Conservation (phyloP, 2,888 invertebrate species). For the Acanthacorydalis orientalis region DNA sequence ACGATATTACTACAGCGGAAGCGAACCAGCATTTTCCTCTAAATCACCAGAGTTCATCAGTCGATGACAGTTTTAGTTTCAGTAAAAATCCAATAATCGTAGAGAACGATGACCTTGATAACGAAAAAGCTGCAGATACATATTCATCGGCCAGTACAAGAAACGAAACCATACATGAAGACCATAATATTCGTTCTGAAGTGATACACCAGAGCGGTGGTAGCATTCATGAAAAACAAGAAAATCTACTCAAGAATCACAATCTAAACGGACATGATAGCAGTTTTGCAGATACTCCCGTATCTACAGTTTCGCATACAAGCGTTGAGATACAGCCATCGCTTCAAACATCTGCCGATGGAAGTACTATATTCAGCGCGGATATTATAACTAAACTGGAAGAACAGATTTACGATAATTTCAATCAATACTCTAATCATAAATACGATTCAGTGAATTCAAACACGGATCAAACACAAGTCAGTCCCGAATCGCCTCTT, state of each 20-base stretch:
- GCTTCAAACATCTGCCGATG: slow-evolving; percentile 9
- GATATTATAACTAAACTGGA: not conserved
- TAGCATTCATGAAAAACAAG: not conserved
- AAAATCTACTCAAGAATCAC: not conserved
- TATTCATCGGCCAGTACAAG: slow-evolving; percentile 28
- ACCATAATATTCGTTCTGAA: slow-evolving; percentile 5
- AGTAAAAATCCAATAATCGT: slow-evolving; percentile 25
- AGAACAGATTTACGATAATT: not conserved
- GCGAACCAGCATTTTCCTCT: not conserved
- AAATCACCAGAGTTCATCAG: not conserved
- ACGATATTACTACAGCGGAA: slow-evolving; percentile 1
- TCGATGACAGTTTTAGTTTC: slow-evolving; percentile 11
- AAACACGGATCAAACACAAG: slow-evolving; percentile 7
- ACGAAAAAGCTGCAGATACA: slow-evolving; percentile 29
- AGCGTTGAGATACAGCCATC: slow-evolving; percentile 11
- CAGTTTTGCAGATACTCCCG: not conserved
- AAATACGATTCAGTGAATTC: slow-evolving; percentile 5
- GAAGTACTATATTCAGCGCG: slow-evolving; percentile 1
- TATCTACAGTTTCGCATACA: not conserved
- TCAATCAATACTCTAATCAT: not conserved
- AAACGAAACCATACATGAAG: slow-evolving; percentile 15
- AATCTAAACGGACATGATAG: not conserved
- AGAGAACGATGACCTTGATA: slow-evolving; percentile 14
- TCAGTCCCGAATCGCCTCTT: slow-evolving; percentile 34
- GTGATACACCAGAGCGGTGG: not conserved